phyloP scores from a whole-genome alignment of 35 echinoderm and acorn worm genomes.

The Antedon bifida region DNA sequence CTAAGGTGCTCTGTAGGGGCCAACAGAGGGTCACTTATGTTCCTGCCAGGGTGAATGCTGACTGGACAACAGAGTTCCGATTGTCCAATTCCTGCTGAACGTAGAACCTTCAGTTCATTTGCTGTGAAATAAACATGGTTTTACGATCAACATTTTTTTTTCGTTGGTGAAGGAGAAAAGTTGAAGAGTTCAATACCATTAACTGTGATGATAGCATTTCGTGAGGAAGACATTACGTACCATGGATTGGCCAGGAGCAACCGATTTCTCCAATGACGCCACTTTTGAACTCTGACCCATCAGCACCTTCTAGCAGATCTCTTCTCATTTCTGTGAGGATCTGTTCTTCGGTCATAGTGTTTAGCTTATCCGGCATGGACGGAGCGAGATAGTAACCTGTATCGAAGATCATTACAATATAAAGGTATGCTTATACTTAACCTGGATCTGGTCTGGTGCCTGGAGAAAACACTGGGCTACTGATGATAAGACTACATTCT shows the following conservation, averaged over 20 bases:
- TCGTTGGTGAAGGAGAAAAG: too few species aligned
- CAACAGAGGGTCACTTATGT: background rate
- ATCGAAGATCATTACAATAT: background rate
- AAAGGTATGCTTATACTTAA: background rate
- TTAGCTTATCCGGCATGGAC: conserved; percentile 5
- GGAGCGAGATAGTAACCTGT: conserved; percentile 27
- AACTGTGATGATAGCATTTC: too few species aligned
- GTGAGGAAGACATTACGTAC: background rate
- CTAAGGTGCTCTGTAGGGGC: background rate
- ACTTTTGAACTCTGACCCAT: conserved; percentile 5
- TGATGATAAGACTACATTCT: background rate
- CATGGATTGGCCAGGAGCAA: conserved; percentile 17
- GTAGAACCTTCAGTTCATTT: background rate
- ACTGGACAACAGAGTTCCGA: background rate
- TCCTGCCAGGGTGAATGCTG: background rate
- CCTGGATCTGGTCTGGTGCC: too few species aligned
- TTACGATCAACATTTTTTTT: too few species aligned
- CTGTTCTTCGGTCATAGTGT: conserved; percentile 28
- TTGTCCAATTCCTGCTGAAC: background rate
- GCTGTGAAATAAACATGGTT: background rate
- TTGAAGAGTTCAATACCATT: too few species aligned
- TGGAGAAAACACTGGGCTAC: too few species aligned
- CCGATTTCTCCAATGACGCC: conserved; percentile 23
- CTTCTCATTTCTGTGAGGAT: conserved; percentile 8
- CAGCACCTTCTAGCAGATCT: conserved; percentile 10